Conservation (phyloP, 2,888 invertebrate genomes). For the Pseudococcus longispinus region DNA sequence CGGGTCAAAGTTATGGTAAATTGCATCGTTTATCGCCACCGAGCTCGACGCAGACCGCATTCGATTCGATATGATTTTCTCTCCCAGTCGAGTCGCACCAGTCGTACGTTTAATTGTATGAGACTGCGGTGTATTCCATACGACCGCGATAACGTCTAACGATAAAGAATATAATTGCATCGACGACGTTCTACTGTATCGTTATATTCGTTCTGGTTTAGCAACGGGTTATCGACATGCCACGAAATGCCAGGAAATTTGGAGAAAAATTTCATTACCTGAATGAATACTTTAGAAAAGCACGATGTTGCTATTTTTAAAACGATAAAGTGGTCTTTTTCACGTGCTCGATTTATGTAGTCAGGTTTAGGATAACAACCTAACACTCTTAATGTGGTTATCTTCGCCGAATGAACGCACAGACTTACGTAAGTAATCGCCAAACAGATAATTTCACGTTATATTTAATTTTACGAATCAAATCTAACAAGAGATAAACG, state of each 20-base stretch:
- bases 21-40: neutral
- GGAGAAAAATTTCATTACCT: neutral
- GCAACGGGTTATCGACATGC: neutral
- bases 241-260: neutral
- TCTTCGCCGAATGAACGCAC: too few species aligned
- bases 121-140: neutral
- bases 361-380: too few species aligned
- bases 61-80: neutral
- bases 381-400: too few species aligned
- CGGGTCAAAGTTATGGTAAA: conserved; percentile 3
- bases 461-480: too few species aligned
- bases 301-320: neutral
- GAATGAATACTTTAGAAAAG: neutral
- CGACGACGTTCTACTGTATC: neutral
- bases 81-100: neutral
- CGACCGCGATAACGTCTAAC: neutral
- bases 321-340: neutral
- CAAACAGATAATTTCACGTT: too few species aligned
- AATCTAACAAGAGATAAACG: too few species aligned
- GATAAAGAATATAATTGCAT: neutral
- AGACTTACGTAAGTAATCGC: too few species aligned
- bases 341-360: neutral
- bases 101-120: neutral
- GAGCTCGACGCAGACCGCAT: neutral
- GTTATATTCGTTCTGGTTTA: neutral